phyloP scores from a whole-genome alignment of 2,888 invertebrate species.

The Phalangium opilio region DNA sequence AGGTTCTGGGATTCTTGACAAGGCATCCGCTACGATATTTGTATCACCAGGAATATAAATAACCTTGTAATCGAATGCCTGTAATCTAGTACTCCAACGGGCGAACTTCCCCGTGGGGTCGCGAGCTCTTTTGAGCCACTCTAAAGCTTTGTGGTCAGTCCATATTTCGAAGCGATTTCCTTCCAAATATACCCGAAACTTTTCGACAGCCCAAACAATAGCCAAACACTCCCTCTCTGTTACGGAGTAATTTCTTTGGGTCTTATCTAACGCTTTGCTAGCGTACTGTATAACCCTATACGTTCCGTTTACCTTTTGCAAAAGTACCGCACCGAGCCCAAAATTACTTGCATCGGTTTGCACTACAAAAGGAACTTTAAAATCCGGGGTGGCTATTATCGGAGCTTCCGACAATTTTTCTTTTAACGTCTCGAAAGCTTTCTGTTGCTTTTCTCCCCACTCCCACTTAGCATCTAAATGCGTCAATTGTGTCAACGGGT shows the following conservation, averaged over 20 bases:
- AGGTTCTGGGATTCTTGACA: conserved; percentile 26
- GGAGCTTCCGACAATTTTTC: conserved; percentile 9
- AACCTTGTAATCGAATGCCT: conserved; percentile 29
- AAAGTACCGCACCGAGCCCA: conserved; percentile 23
- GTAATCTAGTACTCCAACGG: conserved; percentile 33
- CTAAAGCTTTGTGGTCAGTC: conserved; percentile 35
- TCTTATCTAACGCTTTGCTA: no score
- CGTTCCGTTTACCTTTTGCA: conserved; percentile 16
- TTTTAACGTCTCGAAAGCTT: conserved; percentile 9
- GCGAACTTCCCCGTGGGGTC: conserved; percentile 32
- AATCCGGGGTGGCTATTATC: conserved; percentile 17
- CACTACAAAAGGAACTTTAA: no score
- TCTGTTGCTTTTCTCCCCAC: conserved; percentile 1
- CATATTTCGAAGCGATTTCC: conserved; percentile 26
- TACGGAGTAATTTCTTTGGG: conserved; percentile 30
- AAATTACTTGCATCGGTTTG: conserved; percentile 21
- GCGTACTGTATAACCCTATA: conserved; percentile 21
- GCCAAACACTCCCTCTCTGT: conserved; percentile 32
- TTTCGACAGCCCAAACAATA: conserved; percentile 28
- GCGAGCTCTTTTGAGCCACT: conserved; percentile 33
- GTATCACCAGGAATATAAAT: conserved; percentile 29
- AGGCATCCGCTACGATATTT: conserved; percentile 30
- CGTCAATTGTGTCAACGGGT: conserved; percentile 7
- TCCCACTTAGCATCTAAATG: conserved; percentile 5
- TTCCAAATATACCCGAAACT: conserved; percentile 32